Evolutionary conservation across 2,113 vertebrate genomes (phyloP).

Genomic region (Rhinoderma darwinii): DNA sequence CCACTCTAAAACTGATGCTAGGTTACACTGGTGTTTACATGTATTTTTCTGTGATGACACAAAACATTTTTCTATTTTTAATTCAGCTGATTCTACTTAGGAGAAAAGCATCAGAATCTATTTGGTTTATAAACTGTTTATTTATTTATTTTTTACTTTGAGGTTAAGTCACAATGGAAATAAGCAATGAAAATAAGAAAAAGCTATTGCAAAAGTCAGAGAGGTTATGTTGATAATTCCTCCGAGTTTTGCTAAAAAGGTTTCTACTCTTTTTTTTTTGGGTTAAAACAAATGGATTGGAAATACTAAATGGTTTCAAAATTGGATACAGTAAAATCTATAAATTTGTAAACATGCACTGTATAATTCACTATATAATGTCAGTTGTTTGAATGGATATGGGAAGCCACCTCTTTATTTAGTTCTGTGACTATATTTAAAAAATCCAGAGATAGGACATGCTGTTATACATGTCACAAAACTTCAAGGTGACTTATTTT

Average conservation of each 20-base stretch:
- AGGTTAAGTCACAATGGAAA: not conserved
- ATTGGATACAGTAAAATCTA: too few relatives aligned
- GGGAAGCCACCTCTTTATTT: too few relatives aligned
- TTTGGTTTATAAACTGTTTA: not conserved
- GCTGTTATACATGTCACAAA: too few relatives aligned
- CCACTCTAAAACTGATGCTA: not conserved
- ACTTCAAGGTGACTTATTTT: too few relatives aligned
- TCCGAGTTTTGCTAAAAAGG: not conserved
- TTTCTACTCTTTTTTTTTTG: not conserved
- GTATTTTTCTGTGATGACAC: not conserved
- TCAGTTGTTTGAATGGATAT: too few relatives aligned
- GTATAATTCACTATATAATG: too few relatives aligned
- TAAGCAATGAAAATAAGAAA: not conserved
- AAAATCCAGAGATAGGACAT: too few relatives aligned
- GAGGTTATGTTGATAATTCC: not conserved
- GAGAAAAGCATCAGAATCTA: not conserved
- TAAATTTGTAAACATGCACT: too few relatives aligned
- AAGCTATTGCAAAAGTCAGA: not conserved
- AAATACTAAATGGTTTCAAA: too few relatives aligned
- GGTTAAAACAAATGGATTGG: too few relatives aligned
- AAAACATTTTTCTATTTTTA: not conserved
- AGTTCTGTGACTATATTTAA: too few relatives aligned
- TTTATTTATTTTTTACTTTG: not conserved
- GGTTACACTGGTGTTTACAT: not conserved
- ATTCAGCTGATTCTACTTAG: not conserved